phyloP scores from a whole-genome alignment of 2,113 vertebrate genomes.

The Thunnus thynnus region DNA sequence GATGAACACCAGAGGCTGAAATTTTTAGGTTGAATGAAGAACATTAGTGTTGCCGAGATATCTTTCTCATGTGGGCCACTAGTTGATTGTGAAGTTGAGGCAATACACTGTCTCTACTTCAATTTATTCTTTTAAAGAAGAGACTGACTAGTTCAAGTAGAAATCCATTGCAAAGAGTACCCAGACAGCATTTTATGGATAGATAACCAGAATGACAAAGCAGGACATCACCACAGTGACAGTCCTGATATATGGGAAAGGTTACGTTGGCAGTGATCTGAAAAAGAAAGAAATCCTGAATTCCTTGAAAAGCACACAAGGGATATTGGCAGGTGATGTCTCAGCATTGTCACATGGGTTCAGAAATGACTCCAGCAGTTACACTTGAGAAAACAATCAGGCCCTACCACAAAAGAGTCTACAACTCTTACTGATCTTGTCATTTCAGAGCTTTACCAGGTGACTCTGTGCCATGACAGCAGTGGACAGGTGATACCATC shows the following conservation, averaged over 20 bases:
- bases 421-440: conserved; percentile 7
- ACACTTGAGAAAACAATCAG: conserved; percentile 7
- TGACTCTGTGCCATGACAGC: neutral
- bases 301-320: conserved; percentile 19
- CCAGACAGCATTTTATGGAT: neutral
- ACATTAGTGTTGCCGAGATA: too few species aligned
- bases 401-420: neutral
- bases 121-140: too few species aligned
- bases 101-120: too few species aligned
- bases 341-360: conserved; percentile 1
- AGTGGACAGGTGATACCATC: conserved; percentile 7
- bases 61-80: too few species aligned
- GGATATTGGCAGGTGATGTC: conserved; percentile 24
- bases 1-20: too few species aligned
- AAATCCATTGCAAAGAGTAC: neutral
- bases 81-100: too few species aligned
- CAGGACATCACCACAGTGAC: neutral
- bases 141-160: neutral
- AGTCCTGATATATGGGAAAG: neutral
- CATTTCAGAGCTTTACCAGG: neutral
- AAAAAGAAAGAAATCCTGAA: neutral
- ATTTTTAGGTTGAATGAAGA: too few species aligned
- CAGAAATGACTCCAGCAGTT: conserved; percentile 14
- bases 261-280: conserved; percentile 8
- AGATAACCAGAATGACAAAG: neutral